A percentile compares a stretch with the other conserved stretches of the same genome.
Evolutionary conservation across 1,140 invertebrate species (phyloP).

Genomic region (Cecropterus lyciades): DNA sequence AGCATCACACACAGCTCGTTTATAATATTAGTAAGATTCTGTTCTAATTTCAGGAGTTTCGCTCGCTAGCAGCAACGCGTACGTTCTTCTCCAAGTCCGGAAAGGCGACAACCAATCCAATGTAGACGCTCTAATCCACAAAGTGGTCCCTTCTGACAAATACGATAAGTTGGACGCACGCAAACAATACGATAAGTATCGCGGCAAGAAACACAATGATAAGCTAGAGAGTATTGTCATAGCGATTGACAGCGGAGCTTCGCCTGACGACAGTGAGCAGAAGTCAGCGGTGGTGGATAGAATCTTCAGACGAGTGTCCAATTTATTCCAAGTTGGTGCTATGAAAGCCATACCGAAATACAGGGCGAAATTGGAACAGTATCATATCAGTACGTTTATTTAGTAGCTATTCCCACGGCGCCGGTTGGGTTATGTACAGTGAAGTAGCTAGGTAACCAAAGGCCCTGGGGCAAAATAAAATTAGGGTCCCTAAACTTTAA

Average conservation of each 20-base stretch:
- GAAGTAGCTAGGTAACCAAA: too few relatives aligned
- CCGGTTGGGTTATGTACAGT: too few relatives aligned
- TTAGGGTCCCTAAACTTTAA: too few relatives aligned
- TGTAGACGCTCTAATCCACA: slow-evolving; percentile 53
- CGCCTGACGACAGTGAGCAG: not conserved
- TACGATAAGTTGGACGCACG: slow-evolving; percentile 36
- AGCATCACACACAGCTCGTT: too few relatives aligned
- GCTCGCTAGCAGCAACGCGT: slow-evolving; percentile 5
- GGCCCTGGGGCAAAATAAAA: too few relatives aligned
- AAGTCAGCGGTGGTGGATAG: slow-evolving; percentile 2
- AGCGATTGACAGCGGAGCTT: slow-evolving; percentile 34
- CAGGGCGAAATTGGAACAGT: slow-evolving; percentile 31
- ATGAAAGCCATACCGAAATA: slow-evolving; percentile 30
- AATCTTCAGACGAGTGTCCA: slow-evolving; percentile 14
- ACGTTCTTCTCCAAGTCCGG: slow-evolving; percentile 50
- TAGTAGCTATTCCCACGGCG: too few relatives aligned
- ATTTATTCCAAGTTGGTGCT: slow-evolving; percentile 23
- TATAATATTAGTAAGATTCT: too few relatives aligned
- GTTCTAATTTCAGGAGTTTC: slow-evolving; percentile 1
- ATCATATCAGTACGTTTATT: slow-evolving; percentile 44
- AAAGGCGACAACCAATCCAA: slow-evolving; percentile 50
- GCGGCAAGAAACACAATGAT: slow-evolving; percentile 35
- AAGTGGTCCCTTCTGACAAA: slow-evolving; percentile 42
- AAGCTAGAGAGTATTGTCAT: slow-evolving; percentile 42
- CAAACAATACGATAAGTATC: slow-evolving; percentile 38